Evolutionary conservation across 2,113 vertebrate species (phyloP), one percentile per base, ranked within the genome.

Genomic region (Mellivora capensis): DNA sequence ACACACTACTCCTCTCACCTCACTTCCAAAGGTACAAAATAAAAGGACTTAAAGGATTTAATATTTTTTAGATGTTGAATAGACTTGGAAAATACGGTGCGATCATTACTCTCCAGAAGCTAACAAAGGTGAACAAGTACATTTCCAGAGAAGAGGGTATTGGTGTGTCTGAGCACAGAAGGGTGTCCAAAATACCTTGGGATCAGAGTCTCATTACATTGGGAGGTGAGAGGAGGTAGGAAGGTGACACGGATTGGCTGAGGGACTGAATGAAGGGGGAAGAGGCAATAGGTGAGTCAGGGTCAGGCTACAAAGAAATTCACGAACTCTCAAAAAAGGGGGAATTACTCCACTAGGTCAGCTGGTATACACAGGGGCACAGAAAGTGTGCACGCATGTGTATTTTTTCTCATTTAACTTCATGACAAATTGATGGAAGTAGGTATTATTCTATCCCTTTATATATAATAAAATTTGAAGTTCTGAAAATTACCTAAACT

Each of bases 331-430:
- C 6, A 2, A 42, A 57, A 64, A 54, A 44, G 21, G 62, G 49
- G 18, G 20, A 31, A 54, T 81, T 9, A 29, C 76, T 79, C 31
- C 10, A 20, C 11, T 85, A 49, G 8, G 13, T 71, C 10, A 23
- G 29, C 23, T 4, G 49, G 14, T 11, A 64, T 4, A 64, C 4
- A 69, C 34, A 69, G 54, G 54, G 61, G 44, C 7, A 4, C 14
- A 0, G 13, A 7, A 12, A 29, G 37, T 31, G 42, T 10, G 25
- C 42, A 9, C 17, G 0, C 27, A 7, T 47, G 61, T 62, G 21
- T 67, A 25, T 17, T 85, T 23, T 67, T 34, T n/a, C 42, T 52
- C 79, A 29, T 67, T 61, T 57, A 57, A 54, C 17, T 27, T 57
- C 39, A 54, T 25, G 9, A 62, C 52, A 85, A 54, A 39, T 27